These are phyloP conservation scores for Heliconius erato DNA, from an alignment of 2,888 invertebrate genomes.

Conservation along the genomic window DNA sequence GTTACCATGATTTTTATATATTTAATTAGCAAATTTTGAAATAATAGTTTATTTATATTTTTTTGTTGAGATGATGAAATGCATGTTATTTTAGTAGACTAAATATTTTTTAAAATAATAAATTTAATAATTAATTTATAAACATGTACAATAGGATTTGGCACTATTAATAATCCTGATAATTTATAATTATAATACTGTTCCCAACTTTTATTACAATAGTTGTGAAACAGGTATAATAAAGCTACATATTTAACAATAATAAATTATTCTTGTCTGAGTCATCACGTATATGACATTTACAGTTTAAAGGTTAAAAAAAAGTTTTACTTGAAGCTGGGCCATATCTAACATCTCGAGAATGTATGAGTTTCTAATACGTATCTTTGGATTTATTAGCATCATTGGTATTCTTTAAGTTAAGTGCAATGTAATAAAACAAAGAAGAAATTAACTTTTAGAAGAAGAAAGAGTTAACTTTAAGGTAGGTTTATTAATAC, in stretches of 20 bases:
- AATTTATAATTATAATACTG: too few species aligned
- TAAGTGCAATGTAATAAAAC: neutral
- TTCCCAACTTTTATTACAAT: neutral
- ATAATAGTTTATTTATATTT: too few species aligned
- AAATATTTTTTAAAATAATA: neutral
- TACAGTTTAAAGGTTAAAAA: neutral
- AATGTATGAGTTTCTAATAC: neutral
- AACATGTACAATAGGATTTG: too few species aligned
- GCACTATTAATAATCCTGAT: too few species aligned
- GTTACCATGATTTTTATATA: slow-evolving; percentile 35
- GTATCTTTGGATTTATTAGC: neutral
- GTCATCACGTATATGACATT: slow-evolving; percentile 11
- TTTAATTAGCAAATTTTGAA: neutral
- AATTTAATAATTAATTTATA: too few species aligned
- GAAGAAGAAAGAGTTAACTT: too few species aligned
- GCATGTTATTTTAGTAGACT: neutral
- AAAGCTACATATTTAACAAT: neutral
- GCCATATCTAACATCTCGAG: neutral
- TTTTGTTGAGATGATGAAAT: too few species aligned
- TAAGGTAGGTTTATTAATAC: too few species aligned
- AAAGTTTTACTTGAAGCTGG: neutral
- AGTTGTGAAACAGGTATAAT: neutral
- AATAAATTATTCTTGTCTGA: neutral
- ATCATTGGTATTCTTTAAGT: neutral
- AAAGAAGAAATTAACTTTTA: too few species aligned